Base-by-base conservation (phyloP, 2,888 invertebrate genomes). In the Lacanobia oleracea region DNA sequence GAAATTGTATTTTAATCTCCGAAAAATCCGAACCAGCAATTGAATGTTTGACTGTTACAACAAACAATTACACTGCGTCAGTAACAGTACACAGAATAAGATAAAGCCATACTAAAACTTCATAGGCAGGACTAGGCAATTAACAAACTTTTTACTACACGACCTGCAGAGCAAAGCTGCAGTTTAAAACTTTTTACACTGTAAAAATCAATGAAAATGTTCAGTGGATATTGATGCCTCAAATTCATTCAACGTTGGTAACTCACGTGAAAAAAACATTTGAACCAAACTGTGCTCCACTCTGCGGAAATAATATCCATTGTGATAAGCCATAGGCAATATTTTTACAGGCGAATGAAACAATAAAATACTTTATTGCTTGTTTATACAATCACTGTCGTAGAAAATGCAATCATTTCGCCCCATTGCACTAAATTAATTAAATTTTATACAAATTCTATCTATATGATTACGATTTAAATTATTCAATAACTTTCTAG, bases 271-370 rank as follows among this genome's bases (percentile, higher is more conserved):
- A 82, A 80, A 83, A 84, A 75, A 77, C 77, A 81, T 80, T 80
- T 81, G 75, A 81, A 81, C 76, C 67, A 76, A 81, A 83, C 84
- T 72, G 81, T 65, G 79, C 60, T 82, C 67, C 79, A 73, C 12
- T 67, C 76, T 67, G 86, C 79, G 83, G 83, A 89, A 89, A 88
- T 87, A 88, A 90, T 89, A 90, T 84, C 88, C 87, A 88, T 89
- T 87, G 87, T 88, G 79, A 87, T 88, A 88, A 88, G 82, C 89
- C 83, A 79, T 84, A 75, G 88, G 85, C 87, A 89, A 90, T 89
- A 91, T 88, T 91, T 90, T 88, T 84, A 88, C 88, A 88, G 84
- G 75, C 78, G 81, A 86, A 80, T 89, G 86, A 86, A 86, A 88
- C 86, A 88, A 88, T 89, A 88, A 86, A 88, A 83, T 72, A 64